Conservation (phyloP, 2,797 vertebrate genomes). For the Euthynnus affinis region DNA sequence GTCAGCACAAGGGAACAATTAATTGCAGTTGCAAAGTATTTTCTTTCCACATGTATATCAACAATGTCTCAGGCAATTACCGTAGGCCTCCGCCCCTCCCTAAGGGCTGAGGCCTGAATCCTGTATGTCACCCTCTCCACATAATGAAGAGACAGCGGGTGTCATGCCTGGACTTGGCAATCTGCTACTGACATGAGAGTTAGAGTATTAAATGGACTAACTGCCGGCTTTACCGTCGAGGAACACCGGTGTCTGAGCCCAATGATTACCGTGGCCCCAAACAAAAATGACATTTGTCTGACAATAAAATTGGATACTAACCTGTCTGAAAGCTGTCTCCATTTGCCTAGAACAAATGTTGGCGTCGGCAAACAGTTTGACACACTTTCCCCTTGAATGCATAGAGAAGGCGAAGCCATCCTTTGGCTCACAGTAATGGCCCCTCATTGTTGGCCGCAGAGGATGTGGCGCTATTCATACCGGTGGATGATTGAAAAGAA, state of each 20-base stretch:
- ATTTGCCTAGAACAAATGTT: conserved; percentile 91
- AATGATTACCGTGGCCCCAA: conserved; percentile 84
- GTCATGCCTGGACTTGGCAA: conserved; percentile 74
- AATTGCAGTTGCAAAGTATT: conserved; percentile 50
- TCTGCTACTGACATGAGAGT: conserved; percentile 75
- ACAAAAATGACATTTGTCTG: conserved; percentile 91
- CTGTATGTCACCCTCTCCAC: conserved; percentile 64
- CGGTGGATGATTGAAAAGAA: conserved; percentile 97
- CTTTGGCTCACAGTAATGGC: conserved; percentile 92
- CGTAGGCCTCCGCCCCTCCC: not conserved
- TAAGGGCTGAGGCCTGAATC: conserved; percentile 34
- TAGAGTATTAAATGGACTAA: conserved; percentile 86
- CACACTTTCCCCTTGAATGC: conserved; percentile 90
- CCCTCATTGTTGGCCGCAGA: conserved; percentile 96
- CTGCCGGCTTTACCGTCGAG: conserved; percentile 83
- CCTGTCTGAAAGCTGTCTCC: conserved; percentile 87
- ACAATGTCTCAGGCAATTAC: conserved; percentile 41
- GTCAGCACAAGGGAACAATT: conserved; percentile 44
- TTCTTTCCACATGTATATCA: conserved; percentile 39
- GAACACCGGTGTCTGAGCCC: conserved; percentile 79
- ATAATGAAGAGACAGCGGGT: conserved; percentile 74
- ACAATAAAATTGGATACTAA: conserved; percentile 92
- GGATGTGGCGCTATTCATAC: conserved; percentile 95
- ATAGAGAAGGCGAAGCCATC: conserved; percentile 88
- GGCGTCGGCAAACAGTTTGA: conserved; percentile 93